Base-by-base conservation (phyloP, 2,797 vertebrate species). In the Cheirogaleus major region DNA sequence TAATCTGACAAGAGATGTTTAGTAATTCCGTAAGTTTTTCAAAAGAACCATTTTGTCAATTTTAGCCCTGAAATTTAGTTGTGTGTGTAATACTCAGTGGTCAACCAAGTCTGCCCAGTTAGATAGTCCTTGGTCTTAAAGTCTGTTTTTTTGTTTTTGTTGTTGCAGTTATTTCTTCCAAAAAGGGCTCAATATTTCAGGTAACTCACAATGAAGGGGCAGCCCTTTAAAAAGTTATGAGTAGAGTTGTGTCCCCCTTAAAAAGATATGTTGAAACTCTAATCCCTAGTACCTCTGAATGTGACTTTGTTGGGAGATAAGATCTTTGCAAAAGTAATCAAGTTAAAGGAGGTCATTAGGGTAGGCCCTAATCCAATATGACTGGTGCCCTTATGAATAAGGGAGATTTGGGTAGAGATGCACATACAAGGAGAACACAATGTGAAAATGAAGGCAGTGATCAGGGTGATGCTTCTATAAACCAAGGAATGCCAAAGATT, bases 131-230 rank as follows among this genome's bases (percentile, higher is more conserved):
- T 87, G 14, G 35, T 82, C 81, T 90, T 90, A 83, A 93, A 82
- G 20, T 14, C 17, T 72, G 3, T 3, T 83, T 48, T 80, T 30
- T 41, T 61, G 13, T 57, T 55, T n/a, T 61, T 27, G 5, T 17
- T 55, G 30, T 65, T 61, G 63, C 15, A 67, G 7, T 27, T 25
- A 45, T 52, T 63, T 41, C 18, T 75, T 83, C 27, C 30, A 81
- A 20, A 72, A 96, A 92, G 9, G 55, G 63, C 11, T 87, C 43
- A 55, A 61, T 90, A 92, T 84, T 92, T 85, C 15, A 80, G 86
- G 67, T 48, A 45, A 65, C 1, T 89, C 52, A 92, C 4, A 23
- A 10, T 73, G 23, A 87, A 70, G 4, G 25, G 18, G 43, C 0
- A 86, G 7, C 52, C 63, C 69, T 73, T 82, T 78, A 89, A 92